Conservation (phyloP, 2,113 vertebrate genomes). For the Copsychus sechellarum region DNA sequence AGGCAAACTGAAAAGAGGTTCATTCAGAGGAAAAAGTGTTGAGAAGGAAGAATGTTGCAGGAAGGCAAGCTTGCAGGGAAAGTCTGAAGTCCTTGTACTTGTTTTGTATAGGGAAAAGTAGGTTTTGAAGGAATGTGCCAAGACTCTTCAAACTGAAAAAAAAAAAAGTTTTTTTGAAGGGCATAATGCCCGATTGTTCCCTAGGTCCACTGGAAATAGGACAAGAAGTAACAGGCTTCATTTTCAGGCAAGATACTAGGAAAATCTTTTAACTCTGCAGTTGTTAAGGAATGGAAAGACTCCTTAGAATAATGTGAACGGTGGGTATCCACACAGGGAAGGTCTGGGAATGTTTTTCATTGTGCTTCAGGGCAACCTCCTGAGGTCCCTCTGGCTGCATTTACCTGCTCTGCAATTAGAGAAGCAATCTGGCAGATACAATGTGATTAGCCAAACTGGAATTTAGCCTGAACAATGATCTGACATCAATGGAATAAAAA, state of each 20-base stretch:
- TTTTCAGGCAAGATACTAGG: neutral
- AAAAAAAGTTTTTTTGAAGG: neutral
- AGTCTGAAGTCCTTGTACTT: neutral
- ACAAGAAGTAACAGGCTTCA: neutral
- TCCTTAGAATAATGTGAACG: neutral
- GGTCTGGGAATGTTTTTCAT: neutral
- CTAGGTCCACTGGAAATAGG: neutral
- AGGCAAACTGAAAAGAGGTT: neutral
- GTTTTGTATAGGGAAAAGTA: neutral
- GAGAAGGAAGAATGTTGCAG: neutral
- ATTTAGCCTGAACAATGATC: neutral
- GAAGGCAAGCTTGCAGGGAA: neutral
- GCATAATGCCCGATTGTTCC: neutral
- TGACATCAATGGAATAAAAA: neutral
- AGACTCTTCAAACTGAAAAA: neutral
- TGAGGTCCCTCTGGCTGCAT: neutral
- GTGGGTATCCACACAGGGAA: neutral
- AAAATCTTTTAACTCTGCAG: neutral
- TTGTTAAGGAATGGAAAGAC: neutral
- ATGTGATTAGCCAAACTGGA: neutral
- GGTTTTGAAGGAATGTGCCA: neutral
- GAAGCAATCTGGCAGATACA: neutral
- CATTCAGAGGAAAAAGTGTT: neutral
- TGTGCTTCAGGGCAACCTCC: neutral
- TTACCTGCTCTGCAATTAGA: neutral